These are phyloP conservation scores for Seriola aureovittata DNA, from an alignment of 2,113 vertebrate species.

Conservation along the genomic window DNA sequence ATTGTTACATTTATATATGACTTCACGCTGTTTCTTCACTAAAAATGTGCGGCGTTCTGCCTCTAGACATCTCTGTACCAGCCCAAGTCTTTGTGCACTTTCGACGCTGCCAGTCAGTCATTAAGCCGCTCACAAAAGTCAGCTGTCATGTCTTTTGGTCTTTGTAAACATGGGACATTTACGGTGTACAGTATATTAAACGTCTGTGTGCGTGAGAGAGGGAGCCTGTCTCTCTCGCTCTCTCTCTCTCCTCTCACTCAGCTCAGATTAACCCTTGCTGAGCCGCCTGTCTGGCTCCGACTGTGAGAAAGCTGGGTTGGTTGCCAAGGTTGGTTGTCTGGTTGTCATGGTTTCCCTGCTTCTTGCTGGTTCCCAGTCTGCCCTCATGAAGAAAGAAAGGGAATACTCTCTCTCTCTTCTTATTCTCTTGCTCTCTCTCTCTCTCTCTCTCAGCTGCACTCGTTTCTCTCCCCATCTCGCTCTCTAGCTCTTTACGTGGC, in stretches of 20 bases:
- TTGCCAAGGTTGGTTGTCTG: constrained; percentile 80
- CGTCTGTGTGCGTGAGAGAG: constrained; percentile 10
- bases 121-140: constrained; percentile 18
- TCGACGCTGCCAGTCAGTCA: constrained; percentile 25
- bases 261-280: constrained; percentile 77
- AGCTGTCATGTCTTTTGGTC: constrained; percentile 6
- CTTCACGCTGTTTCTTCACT: constrained; percentile 32
- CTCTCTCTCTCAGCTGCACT: constrained; percentile 18
- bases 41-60: constrained; percentile 21
- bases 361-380: constrained; percentile 80
- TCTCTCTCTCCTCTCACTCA: constrained; percentile 39
- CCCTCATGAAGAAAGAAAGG: constrained; percentile 64
- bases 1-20: constrained; percentile 51
- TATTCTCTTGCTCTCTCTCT: constrained; percentile 13
- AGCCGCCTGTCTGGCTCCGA: constrained; percentile 71
- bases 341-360: constrained; percentile 84
- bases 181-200: constrained; percentile 48
- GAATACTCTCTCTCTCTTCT: constrained; percentile 27
- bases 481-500: constrained; percentile 48
- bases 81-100: neutral
- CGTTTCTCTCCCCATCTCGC: constrained; percentile 38
- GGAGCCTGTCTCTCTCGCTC: constrained; percentile 36
- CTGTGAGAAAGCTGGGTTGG: constrained; percentile 73
- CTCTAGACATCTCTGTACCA: constrained; percentile 12
- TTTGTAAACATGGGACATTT: constrained; percentile 33